A percentile compares a stretch with the other conserved stretches of the same genome.
These are phyloP conservation scores for Protobothrops mucrosquamatus DNA, from an alignment of 2,113 vertebrate species.

Conservation along the genomic window DNA sequence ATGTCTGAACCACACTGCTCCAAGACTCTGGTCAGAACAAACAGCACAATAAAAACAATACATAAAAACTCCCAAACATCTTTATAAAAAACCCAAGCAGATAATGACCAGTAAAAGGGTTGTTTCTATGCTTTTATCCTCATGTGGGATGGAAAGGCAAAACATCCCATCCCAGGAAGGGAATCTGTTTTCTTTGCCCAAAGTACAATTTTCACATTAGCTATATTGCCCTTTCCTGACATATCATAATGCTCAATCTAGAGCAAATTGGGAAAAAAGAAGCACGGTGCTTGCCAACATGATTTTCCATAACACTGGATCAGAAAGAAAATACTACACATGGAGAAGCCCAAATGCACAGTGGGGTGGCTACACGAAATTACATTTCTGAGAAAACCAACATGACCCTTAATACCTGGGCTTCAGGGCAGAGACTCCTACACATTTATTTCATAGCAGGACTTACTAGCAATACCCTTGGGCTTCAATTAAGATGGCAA, in stretches of 20 bases:
- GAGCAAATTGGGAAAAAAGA: neutral
- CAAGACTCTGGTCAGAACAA: neutral
- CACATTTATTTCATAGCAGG: neutral
- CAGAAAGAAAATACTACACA: neutral
- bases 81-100: neutral
- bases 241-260: neutral
- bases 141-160: neutral
- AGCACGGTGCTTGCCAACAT: neutral
- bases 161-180: neutral
- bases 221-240: neutral
- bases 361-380: neutral
- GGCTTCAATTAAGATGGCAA: neutral
- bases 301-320: neutral
- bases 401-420: too few relatives aligned
- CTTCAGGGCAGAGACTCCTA: neutral
- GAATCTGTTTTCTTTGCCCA: neutral
- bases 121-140: neutral
- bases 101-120: neutral
- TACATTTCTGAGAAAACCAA: neutral
- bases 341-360: neutral
- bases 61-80: neutral
- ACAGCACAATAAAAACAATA: neutral
- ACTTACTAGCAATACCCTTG: neutral
- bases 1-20: neutral
- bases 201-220: neutral